These are phyloP conservation scores for Anastrepha obliqua DNA, from an alignment of 1,140 invertebrate genomes.

Conservation along the genomic window DNA sequence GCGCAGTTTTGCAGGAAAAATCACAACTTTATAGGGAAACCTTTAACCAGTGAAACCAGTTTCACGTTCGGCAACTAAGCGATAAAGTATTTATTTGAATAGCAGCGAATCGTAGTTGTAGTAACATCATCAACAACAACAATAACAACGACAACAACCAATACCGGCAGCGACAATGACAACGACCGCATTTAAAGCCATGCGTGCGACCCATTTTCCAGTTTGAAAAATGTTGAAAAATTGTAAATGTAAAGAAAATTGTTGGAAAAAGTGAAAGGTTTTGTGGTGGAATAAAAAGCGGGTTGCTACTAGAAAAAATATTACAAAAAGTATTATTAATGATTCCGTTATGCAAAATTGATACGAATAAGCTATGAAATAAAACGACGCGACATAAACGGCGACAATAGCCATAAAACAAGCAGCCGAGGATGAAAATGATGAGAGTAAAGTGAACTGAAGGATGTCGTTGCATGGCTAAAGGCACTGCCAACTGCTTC, in stretches of 20 bases:
- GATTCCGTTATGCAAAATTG: slow-evolving; percentile 52
- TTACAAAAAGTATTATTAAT: slow-evolving; percentile 42
- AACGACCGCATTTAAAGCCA: not conserved
- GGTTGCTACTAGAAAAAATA: not conserved
- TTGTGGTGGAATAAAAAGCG: not conserved
- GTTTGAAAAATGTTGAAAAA: slow-evolving; percentile 24
- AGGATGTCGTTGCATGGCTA: not conserved
- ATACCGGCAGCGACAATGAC: not conserved
- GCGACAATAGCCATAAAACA: not conserved
- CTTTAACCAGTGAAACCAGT: no score
- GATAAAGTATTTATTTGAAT: no score
- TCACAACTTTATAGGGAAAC: no score
- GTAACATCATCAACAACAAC: no score
- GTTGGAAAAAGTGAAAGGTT: not conserved
- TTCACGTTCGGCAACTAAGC: no score
- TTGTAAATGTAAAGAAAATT: not conserved
- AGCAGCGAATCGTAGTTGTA: no score
- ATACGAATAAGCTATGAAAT: not conserved
- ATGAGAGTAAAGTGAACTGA: not conserved
- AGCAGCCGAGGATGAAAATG: not conserved
- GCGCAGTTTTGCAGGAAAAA: no score
- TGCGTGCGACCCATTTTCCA: not conserved
- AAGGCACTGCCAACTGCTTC: not conserved
- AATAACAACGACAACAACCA: not conserved
- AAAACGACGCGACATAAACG: slow-evolving; percentile 10